phyloP scores from a whole-genome alignment of 2,113 vertebrate species.

The Camelus dromedarius region DNA sequence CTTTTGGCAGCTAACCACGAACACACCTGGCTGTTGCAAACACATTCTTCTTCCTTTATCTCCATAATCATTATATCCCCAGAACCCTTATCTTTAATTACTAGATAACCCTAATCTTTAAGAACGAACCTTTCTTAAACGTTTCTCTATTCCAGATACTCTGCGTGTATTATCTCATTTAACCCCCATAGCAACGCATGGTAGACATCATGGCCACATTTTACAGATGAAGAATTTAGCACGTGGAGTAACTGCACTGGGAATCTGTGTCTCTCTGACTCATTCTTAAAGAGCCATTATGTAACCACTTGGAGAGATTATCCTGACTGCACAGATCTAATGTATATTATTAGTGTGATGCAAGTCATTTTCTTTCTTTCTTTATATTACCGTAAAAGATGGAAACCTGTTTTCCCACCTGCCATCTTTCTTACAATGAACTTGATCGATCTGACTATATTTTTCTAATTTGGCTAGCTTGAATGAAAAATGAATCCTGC shows the following conservation, averaged over 20 bases:
- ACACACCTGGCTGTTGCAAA: not conserved
- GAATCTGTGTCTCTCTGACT: not conserved
- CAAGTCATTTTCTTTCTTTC: not conserved
- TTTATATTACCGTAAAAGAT: not conserved
- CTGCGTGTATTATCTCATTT: not conserved
- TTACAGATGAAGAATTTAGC: not conserved
- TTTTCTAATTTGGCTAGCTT: constrained; percentile 26
- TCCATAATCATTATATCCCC: not conserved
- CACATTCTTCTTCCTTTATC: not conserved
- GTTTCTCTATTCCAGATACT: not conserved
- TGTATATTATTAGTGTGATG: not conserved
- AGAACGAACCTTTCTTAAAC: not conserved
- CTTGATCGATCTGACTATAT: not conserved
- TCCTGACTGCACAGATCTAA: not conserved
- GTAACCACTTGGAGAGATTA: not conserved
- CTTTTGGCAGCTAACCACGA: not conserved
- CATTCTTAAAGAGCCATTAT: not conserved
- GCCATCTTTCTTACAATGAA: not conserved
- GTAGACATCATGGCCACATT: not conserved
- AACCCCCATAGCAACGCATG: not conserved
- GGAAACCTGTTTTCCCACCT: not conserved
- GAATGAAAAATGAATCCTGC: not conserved
- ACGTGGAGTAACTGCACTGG: not conserved
- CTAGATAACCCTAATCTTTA: not conserved
- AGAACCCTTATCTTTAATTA: not conserved